Conservation (phyloP, 2,888 invertebrate genomes). For the Latrodectus hesperus region DNA sequence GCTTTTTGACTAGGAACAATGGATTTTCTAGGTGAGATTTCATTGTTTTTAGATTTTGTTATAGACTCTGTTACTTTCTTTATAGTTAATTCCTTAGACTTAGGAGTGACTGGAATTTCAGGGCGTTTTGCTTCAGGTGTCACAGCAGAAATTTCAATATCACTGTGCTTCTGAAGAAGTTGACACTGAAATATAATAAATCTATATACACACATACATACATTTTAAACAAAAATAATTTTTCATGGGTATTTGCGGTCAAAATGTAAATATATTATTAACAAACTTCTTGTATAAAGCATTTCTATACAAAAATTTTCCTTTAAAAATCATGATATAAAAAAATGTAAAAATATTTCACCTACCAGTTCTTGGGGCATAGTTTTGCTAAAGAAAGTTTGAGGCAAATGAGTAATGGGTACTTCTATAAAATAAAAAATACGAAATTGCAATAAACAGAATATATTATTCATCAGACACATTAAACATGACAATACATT, state of each 20-base stretch:
- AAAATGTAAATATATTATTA: too few species aligned
- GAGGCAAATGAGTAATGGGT: slow-evolving; percentile 53
- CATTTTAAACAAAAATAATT: neutral
- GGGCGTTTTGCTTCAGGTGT: neutral
- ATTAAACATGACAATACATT: too few species aligned
- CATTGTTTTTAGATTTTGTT: neutral
- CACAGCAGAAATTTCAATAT: neutral
- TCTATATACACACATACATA: neutral
- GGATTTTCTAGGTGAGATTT: neutral
- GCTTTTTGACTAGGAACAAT: slow-evolving; percentile 14
- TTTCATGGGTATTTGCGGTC: too few species aligned
- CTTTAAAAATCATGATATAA: neutral
- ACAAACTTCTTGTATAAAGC: too few species aligned
- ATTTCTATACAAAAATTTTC: too few species aligned
- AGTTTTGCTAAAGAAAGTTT: slow-evolving; percentile 28
- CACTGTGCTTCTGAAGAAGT: slow-evolving; percentile 31
- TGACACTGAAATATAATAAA: slow-evolving; percentile 10
- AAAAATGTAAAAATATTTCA: neutral
- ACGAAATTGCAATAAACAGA: neutral
- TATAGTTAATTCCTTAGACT: neutral
- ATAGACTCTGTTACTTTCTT: neutral
- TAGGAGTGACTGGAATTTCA: too few species aligned
- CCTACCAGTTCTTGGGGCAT: slow-evolving; percentile 37
- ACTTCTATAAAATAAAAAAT: slow-evolving; percentile 23
- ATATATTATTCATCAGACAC: too few species aligned